Percentiles rank a stretch among this genome's conserved stretches.
phyloP scores from a whole-genome alignment of 2,113 vertebrate genomes.

The Pitta sordida region DNA sequence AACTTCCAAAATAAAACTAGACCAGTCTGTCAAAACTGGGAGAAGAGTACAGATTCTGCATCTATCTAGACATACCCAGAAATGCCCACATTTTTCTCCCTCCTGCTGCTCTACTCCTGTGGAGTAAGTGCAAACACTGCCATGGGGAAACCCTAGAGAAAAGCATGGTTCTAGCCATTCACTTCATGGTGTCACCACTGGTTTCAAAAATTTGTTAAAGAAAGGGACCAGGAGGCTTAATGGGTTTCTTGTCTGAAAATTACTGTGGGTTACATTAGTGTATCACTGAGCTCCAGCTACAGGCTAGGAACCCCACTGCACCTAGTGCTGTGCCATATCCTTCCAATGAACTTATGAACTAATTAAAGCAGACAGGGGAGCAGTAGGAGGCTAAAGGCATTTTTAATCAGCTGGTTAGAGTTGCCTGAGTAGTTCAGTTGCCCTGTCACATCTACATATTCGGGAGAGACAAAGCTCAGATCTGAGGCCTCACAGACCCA shows the following conservation, averaged over 20 bases:
- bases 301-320: neutral
- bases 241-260: neutral
- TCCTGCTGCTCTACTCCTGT: fast-evolving
- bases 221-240: neutral
- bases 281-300: neutral
- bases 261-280: neutral
- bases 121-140: neutral
- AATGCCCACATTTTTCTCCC: neutral
- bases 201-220: neutral
- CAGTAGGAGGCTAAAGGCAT: neutral
- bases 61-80: neutral
- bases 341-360: neutral
- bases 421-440: neutral
- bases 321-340: neutral
- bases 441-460: neutral
- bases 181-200: neutral
- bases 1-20: neutral
- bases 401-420: neutral
- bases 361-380: neutral
- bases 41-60: neutral
- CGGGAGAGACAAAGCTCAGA: neutral
- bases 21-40: neutral
- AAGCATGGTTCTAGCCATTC: neutral
- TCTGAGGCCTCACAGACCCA: neutral
- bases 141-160: fast-evolving